phyloP scores from a whole-genome alignment of 2,797 vertebrate genomes.

The Platalea minor region DNA sequence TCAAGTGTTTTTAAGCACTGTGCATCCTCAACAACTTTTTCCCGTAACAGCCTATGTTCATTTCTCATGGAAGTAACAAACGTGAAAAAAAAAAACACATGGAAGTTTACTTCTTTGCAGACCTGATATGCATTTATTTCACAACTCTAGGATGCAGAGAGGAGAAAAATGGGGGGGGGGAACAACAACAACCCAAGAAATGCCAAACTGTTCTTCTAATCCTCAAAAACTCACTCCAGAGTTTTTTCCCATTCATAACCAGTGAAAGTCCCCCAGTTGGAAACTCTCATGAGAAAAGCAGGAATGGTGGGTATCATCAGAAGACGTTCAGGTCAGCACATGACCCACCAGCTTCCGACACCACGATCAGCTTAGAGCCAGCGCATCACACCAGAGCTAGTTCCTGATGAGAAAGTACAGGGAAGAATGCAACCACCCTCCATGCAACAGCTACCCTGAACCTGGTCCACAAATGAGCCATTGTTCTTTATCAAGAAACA shows the following conservation, averaged over 20 bases:
- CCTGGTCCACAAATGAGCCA: not conserved
- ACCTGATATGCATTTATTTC: not conserved
- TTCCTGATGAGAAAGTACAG: not conserved
- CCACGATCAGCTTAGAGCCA: not conserved
- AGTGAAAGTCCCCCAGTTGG: not conserved
- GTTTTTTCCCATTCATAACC: not conserved
- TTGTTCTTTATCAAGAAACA: not conserved
- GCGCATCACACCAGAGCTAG: not conserved
- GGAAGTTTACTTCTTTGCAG: not conserved
- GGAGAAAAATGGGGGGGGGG: not conserved
- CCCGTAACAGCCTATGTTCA: not conserved
- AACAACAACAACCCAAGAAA: not conserved
- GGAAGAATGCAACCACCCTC: not conserved
- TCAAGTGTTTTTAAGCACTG: not conserved
- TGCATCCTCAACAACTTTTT: not conserved
- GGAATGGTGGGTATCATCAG: not conserved
- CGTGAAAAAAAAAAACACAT: not conserved
- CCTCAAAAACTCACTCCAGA: not conserved
- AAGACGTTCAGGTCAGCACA: not conserved
- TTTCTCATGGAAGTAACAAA: not conserved
- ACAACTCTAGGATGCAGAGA: not conserved
- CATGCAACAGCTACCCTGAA: not conserved
- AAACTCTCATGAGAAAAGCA: not conserved
- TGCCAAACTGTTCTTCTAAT: not conserved
- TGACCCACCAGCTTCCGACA: not conserved